Evolutionary conservation across 2,113 vertebrate species (phyloP), one percentile per base, ranked within the genome.

Genomic region (Sarotherodon lohbergeri): DNA sequence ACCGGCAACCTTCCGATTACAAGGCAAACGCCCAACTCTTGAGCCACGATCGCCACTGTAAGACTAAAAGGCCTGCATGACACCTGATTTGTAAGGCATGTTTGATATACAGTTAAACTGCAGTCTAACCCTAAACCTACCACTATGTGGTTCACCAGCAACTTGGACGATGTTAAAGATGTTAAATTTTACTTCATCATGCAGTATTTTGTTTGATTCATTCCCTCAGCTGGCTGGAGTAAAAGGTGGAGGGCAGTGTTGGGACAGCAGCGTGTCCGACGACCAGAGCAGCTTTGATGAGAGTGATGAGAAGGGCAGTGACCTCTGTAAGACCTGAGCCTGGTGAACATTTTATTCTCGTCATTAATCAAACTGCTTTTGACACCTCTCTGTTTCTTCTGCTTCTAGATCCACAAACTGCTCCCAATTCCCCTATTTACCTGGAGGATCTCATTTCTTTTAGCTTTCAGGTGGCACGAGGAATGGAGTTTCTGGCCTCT

Each of bases 401-500:
- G 73, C 80, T 43, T 79, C 17, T 24, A 94, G 94, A 83, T 50
- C 50, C 76, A 29, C 54, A 87, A 46, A 79, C 86, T 19, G 57
- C 52, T 17, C 81, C 88, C 43, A 89, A 19, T 57, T 59, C 82
- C 27, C 96, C 97, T 61, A 96, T 99, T 81, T 97, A 96, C 5
- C 96, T 98, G 95, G 97, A 98, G 92, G 98, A 99, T 90, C 96
- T 99, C 61, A 98, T 99, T 91, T 98, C 98, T 52, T 99, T 98
- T 94, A 99, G 98, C 92, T 98, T 99, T 92, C 98, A 99, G 94
- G 98, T 98, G 92, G 98, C 98, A 24, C 96, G 97, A 94, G 98
- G 98, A 84, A 99, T 99, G 98, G 98, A 99, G 95, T 99, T 99
- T 90, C 96, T 99, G 73, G 97, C 98, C 46, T 99, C 98, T 81